Base-by-base conservation (phyloP, 2,797 vertebrate genomes). In the Orestias chungarensis region DNA sequence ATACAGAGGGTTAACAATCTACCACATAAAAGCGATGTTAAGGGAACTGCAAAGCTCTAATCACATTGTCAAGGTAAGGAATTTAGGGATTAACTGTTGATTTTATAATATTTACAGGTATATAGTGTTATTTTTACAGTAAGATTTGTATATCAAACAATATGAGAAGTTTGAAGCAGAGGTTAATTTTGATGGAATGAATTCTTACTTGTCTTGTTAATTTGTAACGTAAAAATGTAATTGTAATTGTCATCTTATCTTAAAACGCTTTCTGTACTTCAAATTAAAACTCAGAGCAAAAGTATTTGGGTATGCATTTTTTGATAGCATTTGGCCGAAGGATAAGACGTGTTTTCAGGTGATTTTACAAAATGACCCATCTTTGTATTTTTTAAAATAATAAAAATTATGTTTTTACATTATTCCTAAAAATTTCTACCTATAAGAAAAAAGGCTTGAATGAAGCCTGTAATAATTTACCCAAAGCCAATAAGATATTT, bases 1-100 rank as follows among this genome's bases (percentile, higher is more conserved):
- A 78, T 91, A 91, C 88, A 91, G 73, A 82, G 78, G 84, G 86
- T 89, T 85, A 85, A 89, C 89, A 91, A 87, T 92, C 67, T 78
- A 86, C 75, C 76, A 78, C 80, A 86, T 89, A 89, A 81, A 86
- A 90, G 86, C 70, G 84, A 87, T 84, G 86, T 79, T 15, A 78
- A 85, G n/a, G 88, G 81, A 84, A 83, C 77, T 85, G 87, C 82
- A 75, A 82, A 88, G 81, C 79, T 85, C 86, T 72, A 80, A 70
- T 84, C 82, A 84, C 82, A 77, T 82, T 84, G 87, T 88, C 78
- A 79, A 66, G 74, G 75, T 64, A 61, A 71, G 52, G n/a, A 73
- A 79, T 80, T 46, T 68, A 71, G 82, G 82, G 54, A 68, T 81
- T 73, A 68, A 83, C 91, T 89, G 92, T 93, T 91, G 90, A 91